A percentile compares a stretch with the other conserved stretches of the same genome.
phyloP scores from a whole-genome alignment of 2,888 invertebrate genomes.

The Aleiodes alternator region DNA sequence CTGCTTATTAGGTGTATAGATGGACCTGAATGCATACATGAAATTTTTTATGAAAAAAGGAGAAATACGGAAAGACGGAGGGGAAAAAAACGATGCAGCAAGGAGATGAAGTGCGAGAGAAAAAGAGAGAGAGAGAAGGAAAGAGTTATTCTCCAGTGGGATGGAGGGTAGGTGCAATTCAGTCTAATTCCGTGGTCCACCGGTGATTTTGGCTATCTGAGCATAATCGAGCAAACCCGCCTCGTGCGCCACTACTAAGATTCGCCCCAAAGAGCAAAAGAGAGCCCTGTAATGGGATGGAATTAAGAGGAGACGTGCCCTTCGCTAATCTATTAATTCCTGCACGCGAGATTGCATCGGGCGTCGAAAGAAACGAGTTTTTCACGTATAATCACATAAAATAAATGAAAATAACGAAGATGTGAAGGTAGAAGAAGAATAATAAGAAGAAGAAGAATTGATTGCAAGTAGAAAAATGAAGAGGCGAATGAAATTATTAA shows the following conservation, averaged over 20 bases:
- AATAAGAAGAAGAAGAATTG: neutral
- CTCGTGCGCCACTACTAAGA: constrained; percentile 60
- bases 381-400: constrained; percentile 54
- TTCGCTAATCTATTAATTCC: constrained; percentile 73
- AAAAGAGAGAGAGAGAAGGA: constrained; percentile 1
- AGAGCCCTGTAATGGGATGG: constrained; percentile 66
- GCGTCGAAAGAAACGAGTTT: constrained; percentile 69
- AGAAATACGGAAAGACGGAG: neutral
- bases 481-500: neutral
- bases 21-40: neutral
- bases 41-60: constrained; percentile 6
- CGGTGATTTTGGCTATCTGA: constrained; percentile 69
- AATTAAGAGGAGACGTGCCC: constrained; percentile 73
- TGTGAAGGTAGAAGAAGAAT: neutral
- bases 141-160: constrained; percentile 39
- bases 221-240: constrained; percentile 67
- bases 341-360: constrained; percentile 66
- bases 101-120: neutral
- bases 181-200: constrained; percentile 69
- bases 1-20: neutral
- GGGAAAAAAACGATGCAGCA: neutral
- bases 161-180: constrained; percentile 61
- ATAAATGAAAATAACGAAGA: constrained; percentile 14
- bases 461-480: neutral
- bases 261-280: constrained; percentile 45